Evolutionary conservation across 1,140 invertebrate species (phyloP).

Genomic region (Caenorhabditis latens): DNA sequence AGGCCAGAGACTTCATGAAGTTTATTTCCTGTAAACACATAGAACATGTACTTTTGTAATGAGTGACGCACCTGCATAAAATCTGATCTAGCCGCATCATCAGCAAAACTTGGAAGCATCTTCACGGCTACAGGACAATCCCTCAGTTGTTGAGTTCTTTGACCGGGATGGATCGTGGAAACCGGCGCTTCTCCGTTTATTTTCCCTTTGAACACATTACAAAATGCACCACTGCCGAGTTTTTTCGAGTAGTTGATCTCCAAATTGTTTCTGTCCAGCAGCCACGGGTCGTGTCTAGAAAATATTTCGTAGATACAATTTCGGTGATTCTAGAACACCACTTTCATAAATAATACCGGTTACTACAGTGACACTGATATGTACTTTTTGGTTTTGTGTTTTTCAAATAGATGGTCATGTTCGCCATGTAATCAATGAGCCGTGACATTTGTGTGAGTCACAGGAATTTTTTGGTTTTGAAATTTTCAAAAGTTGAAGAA

Average conservation of each 20-base stretch:
- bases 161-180: constrained; percentile 47
- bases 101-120: constrained; percentile 67
- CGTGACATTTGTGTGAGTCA: no score
- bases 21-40: constrained; percentile 67
- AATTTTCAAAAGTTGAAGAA: no score
- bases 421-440: no score
- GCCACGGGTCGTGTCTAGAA: constrained; percentile 65
- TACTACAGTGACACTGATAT: no score
- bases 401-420: no score
- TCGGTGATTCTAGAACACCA: not conserved
- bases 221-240: constrained; percentile 71
- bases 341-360: no score
- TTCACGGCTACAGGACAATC: constrained; percentile 66
- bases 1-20: constrained; percentile 73
- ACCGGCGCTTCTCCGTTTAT: constrained; percentile 57
- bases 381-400: no score
- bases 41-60: not conserved
- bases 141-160: constrained; percentile 51
- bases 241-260: constrained; percentile 70
- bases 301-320: not conserved
- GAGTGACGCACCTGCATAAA: constrained; percentile 58
- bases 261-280: constrained; percentile 65
- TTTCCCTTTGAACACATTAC: constrained; percentile 69
- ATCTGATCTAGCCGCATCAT: constrained; percentile 65
- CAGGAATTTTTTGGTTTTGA: no score